Conservation (phyloP, 2,888 invertebrate species). For the Gymnoscelis rufifasciata region DNA sequence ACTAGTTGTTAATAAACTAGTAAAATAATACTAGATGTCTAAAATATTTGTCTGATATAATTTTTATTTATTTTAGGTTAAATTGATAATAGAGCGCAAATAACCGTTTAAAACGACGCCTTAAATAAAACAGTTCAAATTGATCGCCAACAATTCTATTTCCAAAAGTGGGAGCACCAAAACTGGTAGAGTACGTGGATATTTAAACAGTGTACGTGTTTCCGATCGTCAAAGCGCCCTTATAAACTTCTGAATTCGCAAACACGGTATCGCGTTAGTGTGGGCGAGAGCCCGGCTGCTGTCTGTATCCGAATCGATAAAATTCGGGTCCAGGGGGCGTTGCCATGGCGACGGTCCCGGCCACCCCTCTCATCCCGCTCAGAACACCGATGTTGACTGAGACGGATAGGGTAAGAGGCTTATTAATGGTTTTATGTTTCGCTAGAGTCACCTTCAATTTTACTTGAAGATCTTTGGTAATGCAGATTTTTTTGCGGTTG, state of each 20-base stretch:
- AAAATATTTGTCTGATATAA: no score
- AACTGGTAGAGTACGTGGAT: neutral
- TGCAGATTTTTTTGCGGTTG: slow-evolving; percentile 1
- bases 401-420: slow-evolving; percentile 79
- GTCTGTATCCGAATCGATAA: slow-evolving; percentile 77
- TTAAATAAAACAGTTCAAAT: no score
- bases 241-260: slow-evolving; percentile 71
- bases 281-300: slow-evolving; percentile 70
- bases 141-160: no score
- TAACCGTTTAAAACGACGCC: no score
- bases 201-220: slow-evolving; percentile 13
- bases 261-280: slow-evolving; percentile 71
- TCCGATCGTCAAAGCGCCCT: slow-evolving; percentile 39
- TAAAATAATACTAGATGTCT: no score
- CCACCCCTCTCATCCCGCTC: slow-evolving; percentile 45
- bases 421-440: slow-evolving; percentile 78
- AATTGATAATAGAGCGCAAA: no score
- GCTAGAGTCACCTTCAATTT: slow-evolving; percentile 36
- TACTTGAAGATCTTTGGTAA: slow-evolving; percentile 14
- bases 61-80: no score
- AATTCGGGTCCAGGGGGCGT: slow-evolving; percentile 77
- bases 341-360: slow-evolving; percentile 61
- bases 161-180: neutral
- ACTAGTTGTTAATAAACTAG: no score
- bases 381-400: slow-evolving; percentile 77